Conservation (phyloP, 2,888 invertebrate genomes). For the Pristionchus entomophagus region DNA sequence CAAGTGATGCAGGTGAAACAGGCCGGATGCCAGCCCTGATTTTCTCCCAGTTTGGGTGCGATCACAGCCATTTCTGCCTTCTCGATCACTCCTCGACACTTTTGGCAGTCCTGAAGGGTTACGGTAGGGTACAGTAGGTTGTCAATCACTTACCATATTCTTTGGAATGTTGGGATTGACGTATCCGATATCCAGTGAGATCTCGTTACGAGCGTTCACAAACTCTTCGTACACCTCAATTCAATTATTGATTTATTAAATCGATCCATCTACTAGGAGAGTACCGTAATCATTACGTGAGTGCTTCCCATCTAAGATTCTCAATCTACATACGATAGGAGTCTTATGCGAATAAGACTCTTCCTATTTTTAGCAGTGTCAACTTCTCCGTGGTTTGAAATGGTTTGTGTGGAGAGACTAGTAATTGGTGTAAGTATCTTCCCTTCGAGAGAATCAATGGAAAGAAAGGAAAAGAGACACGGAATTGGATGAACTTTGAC, state of each 20-base stretch:
- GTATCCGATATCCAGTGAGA: slow-evolving; percentile 92
- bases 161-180: slow-evolving; percentile 77
- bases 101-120: slow-evolving; percentile 84
- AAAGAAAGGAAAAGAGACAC: slow-evolving; percentile 7
- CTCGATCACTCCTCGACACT: slow-evolving; percentile 87
- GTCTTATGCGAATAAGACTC: neutral
- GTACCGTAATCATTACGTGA: no score
- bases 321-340: neutral
- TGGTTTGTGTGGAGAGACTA: neutral
- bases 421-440: neutral
- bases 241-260: neutral
- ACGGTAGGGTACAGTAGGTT: neutral
- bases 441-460: neutral
- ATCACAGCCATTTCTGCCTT: slow-evolving; percentile 88
- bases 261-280: no score
- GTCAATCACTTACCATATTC: slow-evolving; percentile 74
- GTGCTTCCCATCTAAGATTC: neutral
- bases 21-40: slow-evolving; percentile 77
- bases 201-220: slow-evolving; percentile 92
- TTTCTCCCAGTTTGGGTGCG: slow-evolving; percentile 84
- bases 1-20: slow-evolving; percentile 81
- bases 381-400: neutral
- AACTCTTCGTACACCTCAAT: slow-evolving; percentile 88
- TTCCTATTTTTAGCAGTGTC: neutral
- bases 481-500: slow-evolving; percentile 9